Percentiles rank a stretch among this genome's conserved stretches.
Evolutionary conservation across 2,888 invertebrate species (phyloP).

Genomic region (Drosophila recens): DNA sequence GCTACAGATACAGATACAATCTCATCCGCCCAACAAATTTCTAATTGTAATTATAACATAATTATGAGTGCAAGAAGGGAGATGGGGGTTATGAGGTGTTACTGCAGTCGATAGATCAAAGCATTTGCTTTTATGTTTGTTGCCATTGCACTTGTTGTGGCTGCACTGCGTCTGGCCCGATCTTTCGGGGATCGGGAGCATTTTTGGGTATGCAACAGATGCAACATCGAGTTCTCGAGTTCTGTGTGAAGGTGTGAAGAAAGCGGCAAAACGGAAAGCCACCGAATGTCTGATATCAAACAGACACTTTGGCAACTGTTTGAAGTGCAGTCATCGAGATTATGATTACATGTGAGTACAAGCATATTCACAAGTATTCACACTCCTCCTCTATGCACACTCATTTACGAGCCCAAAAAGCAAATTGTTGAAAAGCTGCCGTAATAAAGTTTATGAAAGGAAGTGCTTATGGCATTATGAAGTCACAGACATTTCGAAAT

Average conservation of each 20-base stretch:
- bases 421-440: slow-evolving; percentile 5
- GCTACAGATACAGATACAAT: background rate
- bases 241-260: slow-evolving; percentile 64
- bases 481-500: background rate
- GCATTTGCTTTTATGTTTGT: slow-evolving; percentile 73
- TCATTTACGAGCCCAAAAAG: background rate
- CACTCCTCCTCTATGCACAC: background rate
- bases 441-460: slow-evolving; percentile 34
- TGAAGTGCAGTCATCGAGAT: slow-evolving; percentile 78
- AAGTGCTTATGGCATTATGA: slow-evolving; percentile 24
- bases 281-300: slow-evolving; percentile 80
- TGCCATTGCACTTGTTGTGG: slow-evolving; percentile 79
- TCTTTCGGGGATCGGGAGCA: background rate
- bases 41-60: slow-evolving; percentile 65
- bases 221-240: background rate
- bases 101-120: slow-evolving; percentile 75
- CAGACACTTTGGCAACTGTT: slow-evolving; percentile 82
- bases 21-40: slow-evolving; percentile 48
- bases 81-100: slow-evolving; percentile 26
- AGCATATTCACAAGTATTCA: slow-evolving; percentile 1
- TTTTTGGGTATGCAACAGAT: slow-evolving; percentile 3
- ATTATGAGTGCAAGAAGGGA: slow-evolving; percentile 64
- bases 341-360: slow-evolving; percentile 50
- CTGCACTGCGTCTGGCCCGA: slow-evolving; percentile 43
- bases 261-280: slow-evolving; percentile 44